These are phyloP conservation scores for Tolmerus cingulatus DNA, from an alignment of 2,888 invertebrate genomes.

Conservation along the genomic window DNA sequence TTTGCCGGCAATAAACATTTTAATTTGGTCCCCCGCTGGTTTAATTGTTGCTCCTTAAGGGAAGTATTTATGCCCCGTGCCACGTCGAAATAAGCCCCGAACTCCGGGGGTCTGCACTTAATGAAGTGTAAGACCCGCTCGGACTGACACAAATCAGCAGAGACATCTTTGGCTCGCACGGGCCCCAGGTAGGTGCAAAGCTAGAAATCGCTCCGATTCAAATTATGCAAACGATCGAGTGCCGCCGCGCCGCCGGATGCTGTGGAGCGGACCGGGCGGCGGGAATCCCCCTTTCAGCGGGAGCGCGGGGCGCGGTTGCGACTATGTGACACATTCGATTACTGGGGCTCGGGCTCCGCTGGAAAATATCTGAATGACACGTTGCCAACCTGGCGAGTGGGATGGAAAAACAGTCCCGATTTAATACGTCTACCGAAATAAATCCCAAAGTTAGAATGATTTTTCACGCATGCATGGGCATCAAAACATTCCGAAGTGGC, in stretches of 20 bases:
- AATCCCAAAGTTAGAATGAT: conserved; percentile 1
- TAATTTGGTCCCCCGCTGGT: conserved; percentile 48
- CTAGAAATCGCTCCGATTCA: neutral
- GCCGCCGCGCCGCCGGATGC: neutral
- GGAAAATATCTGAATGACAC: neutral
- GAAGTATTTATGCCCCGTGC: conserved; percentile 32
- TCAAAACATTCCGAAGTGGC: neutral
- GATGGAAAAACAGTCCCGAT: conserved; percentile 11
- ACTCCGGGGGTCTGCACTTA: conserved; percentile 27
- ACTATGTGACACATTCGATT: conserved; percentile 18
- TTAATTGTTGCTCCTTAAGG: conserved; percentile 47
- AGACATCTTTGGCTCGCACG: neutral
- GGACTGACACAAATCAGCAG: neutral
- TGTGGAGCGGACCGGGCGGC: neutral
- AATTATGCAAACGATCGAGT: neutral
- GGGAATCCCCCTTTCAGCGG: neutral
- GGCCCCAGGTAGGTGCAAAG: neutral
- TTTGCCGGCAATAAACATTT: conserved; percentile 49
- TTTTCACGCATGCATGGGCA: conserved; percentile 31
- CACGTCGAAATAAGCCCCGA: conserved; percentile 1
- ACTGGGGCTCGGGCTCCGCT: neutral
- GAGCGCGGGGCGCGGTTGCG: neutral
- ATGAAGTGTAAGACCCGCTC: conserved; percentile 10
- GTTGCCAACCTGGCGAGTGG: neutral
- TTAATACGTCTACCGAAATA: conserved; percentile 26